A percentile compares a stretch with the other conserved stretches of the same genome.
Conservation (phyloP, 2,113 vertebrate genomes). For the Gymnogyps californianus region DNA sequence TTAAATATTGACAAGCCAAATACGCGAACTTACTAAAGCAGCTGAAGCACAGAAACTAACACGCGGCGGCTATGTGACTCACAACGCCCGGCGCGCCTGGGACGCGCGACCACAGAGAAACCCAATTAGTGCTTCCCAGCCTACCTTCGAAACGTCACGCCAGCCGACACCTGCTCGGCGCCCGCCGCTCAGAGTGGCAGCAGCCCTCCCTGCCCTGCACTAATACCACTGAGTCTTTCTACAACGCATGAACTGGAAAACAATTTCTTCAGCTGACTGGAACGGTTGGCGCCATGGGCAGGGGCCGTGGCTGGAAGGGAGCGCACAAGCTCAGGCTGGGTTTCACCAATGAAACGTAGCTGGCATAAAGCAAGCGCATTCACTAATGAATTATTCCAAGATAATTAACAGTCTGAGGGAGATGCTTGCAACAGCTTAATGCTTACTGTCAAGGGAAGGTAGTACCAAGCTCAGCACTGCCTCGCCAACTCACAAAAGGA, state of each 20-base stretch:
- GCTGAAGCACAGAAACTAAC: neutral
- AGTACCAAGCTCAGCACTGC: constrained; percentile 3
- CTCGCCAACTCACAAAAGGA: neutral
- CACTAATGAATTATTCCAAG: constrained; percentile 25
- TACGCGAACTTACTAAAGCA: neutral
- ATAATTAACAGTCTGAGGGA: constrained; percentile 40
- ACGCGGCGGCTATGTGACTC: fast-evolving
- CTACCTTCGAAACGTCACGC: fast-evolving
- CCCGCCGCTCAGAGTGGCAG: fast-evolving
- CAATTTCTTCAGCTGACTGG: neutral
- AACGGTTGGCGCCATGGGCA: fast-evolving
- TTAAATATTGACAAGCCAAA: neutral
- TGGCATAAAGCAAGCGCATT: neutral
- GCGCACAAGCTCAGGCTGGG: neutral
- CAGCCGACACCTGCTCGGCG: fast-evolving
- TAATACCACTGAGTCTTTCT: neutral
- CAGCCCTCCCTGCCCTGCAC: no score
- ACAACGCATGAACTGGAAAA: fast-evolving
- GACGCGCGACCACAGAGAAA: fast-evolving
- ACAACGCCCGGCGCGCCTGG: fast-evolving
- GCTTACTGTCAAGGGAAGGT: constrained; percentile 22
- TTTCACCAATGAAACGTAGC: neutral
- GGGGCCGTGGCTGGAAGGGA: neutral
- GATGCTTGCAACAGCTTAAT: constrained; percentile 6
- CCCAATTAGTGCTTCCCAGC: neutral